Evolutionary conservation across 2,888 invertebrate species (phyloP).

Genomic region (Lomographa bimaculata): DNA sequence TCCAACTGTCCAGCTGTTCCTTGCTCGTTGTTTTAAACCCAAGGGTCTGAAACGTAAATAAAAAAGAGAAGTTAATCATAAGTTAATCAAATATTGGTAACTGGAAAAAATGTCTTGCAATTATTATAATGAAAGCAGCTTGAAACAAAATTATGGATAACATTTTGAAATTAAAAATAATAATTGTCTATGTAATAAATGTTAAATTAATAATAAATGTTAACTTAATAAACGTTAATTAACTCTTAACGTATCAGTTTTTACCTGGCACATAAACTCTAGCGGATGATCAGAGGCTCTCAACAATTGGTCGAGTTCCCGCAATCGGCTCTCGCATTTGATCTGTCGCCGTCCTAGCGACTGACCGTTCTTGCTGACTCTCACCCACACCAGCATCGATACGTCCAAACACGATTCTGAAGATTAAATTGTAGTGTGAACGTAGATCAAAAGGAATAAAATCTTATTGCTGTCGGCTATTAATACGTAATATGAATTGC

Average conservation of each 20-base stretch:
- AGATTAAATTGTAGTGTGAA: constrained; percentile 27
- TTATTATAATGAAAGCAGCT: too few species aligned
- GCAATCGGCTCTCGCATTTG: constrained; percentile 93
- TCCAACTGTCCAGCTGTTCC: constrained; percentile 91
- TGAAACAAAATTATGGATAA: too few species aligned
- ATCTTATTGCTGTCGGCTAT: too few species aligned
- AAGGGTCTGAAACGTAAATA: constrained; percentile 87
- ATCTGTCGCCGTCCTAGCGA: constrained; percentile 92
- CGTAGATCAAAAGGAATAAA: too few species aligned
- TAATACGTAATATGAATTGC: too few species aligned
- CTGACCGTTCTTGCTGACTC: constrained; percentile 91
- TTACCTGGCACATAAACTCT: constrained; percentile 94
- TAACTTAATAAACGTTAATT: too few species aligned
- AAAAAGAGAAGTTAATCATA: too few species aligned
- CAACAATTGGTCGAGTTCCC: constrained; percentile 92
- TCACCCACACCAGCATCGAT: constrained; percentile 91
- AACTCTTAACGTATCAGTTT: too few species aligned
- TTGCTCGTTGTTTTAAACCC: constrained; percentile 90
- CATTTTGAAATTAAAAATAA: too few species aligned
- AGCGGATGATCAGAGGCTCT: constrained; percentile 91
- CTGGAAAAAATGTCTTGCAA: constrained; percentile 25
- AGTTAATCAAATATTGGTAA: too few species aligned
- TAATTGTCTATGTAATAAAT: too few species aligned
- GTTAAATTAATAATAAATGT: too few species aligned
- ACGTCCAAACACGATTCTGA: constrained; percentile 91